A percentile compares a stretch with the other conserved stretches of the same genome.
These are phyloP conservation scores for Chionomys nivalis DNA, from an alignment of 2,113 vertebrate species.

Conservation along the genomic window DNA sequence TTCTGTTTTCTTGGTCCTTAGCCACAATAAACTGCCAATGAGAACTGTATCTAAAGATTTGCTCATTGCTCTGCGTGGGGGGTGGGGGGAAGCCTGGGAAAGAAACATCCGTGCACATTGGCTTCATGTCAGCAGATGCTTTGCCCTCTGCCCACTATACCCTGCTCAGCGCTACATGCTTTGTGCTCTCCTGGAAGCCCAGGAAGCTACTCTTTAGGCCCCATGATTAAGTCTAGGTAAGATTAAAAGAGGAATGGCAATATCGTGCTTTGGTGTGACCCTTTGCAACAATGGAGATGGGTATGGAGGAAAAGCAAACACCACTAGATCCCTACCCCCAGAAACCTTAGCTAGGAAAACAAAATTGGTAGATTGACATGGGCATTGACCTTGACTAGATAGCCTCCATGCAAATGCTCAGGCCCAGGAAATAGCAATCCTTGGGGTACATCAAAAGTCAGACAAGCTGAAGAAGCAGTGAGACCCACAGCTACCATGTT, in stretches of 20 bases:
- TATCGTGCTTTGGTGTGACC: not conserved
- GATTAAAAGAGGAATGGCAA: not conserved
- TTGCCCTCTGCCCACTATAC: not conserved
- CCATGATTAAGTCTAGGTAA: not conserved
- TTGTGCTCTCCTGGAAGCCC: not conserved
- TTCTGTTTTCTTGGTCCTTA: conserved; percentile 72
- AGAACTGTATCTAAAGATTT: conserved; percentile 58
- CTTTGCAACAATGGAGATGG: not conserved
- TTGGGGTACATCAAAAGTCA: not conserved
- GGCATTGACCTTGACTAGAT: not conserved
- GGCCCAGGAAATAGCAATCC: rapidly evolving
- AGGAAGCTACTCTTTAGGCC: not conserved
- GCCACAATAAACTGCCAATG: conserved; percentile 77
- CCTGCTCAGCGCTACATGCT: not conserved
- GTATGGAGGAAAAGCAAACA: not conserved
- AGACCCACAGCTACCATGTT: rapidly evolving
- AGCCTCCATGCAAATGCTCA: rapidly evolving
- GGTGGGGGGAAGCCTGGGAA: not conserved
- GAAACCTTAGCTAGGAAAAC: not conserved
- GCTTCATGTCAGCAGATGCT: not conserved
- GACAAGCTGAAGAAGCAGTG: no score
- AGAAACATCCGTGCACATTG: not conserved
- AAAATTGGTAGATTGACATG: not conserved
- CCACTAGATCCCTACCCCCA: rapidly evolving
- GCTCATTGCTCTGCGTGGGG: not conserved